Conservation (phyloP, 2,888 invertebrate genomes). For the Meganola albula region DNA sequence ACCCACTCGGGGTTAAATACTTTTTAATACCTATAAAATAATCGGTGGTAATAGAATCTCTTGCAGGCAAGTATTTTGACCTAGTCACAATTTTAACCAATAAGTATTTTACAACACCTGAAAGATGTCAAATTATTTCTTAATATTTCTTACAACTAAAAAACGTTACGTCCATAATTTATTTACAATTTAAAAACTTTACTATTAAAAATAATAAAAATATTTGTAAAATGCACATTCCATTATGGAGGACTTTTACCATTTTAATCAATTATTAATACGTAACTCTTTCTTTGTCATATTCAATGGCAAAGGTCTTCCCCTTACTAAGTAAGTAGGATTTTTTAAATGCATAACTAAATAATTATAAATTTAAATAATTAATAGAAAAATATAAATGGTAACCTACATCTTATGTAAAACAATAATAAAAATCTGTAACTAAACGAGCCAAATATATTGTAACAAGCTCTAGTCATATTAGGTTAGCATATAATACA, state of each 20-base stretch:
- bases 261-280: too few relatives aligned
- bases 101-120: slow-evolving; percentile 19
- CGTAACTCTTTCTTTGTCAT: slow-evolving; percentile 25
- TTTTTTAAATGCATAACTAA: slow-evolving; percentile 26
- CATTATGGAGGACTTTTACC: slow-evolving; percentile 25
- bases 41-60: too few relatives aligned
- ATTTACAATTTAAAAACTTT: slow-evolving; percentile 33
- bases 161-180: slow-evolving; percentile 39
- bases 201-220: slow-evolving; percentile 17
- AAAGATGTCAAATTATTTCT: slow-evolving; percentile 20
- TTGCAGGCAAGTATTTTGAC: slow-evolving; percentile 29
- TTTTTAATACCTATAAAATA: neutral
- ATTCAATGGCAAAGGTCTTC: slow-evolving; percentile 25
- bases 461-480: slow-evolving; percentile 19
- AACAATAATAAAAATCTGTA: slow-evolving; percentile 18
- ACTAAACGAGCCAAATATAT: slow-evolving; percentile 21
- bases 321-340: slow-evolving; percentile 29
- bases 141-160: slow-evolving; percentile 18
- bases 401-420: slow-evolving; percentile 21
- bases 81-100: slow-evolving; percentile 25
- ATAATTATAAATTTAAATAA: slow-evolving; percentile 29
- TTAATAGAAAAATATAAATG: slow-evolving; percentile 19
- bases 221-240: slow-evolving; percentile 26
- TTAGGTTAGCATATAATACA: slow-evolving; percentile 4
- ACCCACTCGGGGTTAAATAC: neutral